Base-by-base conservation (phyloP, 2,888 invertebrate species). In the Lithophane semibrunnea region DNA sequence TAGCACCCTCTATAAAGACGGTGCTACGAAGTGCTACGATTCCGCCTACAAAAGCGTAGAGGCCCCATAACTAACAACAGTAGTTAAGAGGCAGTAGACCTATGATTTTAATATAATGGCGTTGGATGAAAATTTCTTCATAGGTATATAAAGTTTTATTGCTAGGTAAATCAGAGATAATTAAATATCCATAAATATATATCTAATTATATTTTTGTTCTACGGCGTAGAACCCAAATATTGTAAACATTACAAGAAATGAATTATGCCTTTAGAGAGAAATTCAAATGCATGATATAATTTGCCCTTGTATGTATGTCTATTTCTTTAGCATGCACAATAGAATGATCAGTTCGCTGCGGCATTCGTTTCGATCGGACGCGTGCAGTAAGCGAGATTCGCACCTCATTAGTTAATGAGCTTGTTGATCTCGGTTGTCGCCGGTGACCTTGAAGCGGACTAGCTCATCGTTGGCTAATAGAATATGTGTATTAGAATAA, bases 21-120 rank as follows among this genome's bases (percentile, higher is more conserved):
- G 5, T 21, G 47, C 56, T 74, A 75, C 63, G 24, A 76, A 67
- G 52, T 54, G 54, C 78, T 77, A 77, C 78, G 61, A 29, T 37
- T n/a, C 47, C 21, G 47, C 5, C 24, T 49, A 77, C 78, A 37
- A 56, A 63, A 56, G 21, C 77, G 60, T 76, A 67, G 76, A 76
- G 42, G 29, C 3, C n/a, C 44, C 37, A 7, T 24, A 60, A 42
- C 13, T n/a, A 37, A 44, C 4, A 37, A 13, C 37, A 52, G 9
- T 5, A 66, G 18, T 3, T 65, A 10, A 5, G 10, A 7, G 64
- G 21, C n/a, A 44, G 16, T 65, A 24, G 18, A 42, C 8, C 8
- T 9, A 65, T 8, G 12, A 18, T 66, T 18, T 47, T 18, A 66
- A 49, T 29, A 29, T 18, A 18, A 12, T 18, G 10, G 12, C 18